A percentile compares a stretch with the other conserved stretches of the same genome.
Conservation (phyloP, 2,888 invertebrate genomes). For the Junonia oenone region DNA sequence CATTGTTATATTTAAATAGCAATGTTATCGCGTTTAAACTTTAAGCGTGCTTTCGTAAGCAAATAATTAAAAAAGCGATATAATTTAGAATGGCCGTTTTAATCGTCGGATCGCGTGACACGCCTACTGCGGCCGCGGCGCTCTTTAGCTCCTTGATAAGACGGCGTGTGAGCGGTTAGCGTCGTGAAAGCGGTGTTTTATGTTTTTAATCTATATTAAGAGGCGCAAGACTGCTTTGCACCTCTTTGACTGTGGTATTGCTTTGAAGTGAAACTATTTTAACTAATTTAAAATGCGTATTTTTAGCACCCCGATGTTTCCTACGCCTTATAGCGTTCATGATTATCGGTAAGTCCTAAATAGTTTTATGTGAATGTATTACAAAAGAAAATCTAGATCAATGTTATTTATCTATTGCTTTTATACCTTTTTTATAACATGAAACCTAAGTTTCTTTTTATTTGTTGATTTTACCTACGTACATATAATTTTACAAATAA, state of each 20-base stretch:
- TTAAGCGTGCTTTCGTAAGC: constrained; percentile 29
- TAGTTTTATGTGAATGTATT: too few relatives aligned
- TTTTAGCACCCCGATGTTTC: too few relatives aligned
- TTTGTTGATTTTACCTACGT: too few relatives aligned
- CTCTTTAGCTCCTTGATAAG: constrained; percentile 51
- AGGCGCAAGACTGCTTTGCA: constrained; percentile 44
- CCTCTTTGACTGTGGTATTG: constrained; percentile 39
- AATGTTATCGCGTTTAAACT: constrained; percentile 22
- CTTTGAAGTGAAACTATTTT: too few relatives aligned
- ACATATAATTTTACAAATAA: too few relatives aligned
- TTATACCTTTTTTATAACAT: too few relatives aligned
- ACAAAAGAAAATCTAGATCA: too few relatives aligned
- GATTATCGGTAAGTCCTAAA: too few relatives aligned
- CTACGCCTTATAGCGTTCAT: too few relatives aligned
- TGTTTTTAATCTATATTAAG: constrained; percentile 62
- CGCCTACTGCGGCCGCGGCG: constrained; percentile 39
- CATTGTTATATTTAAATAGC: constrained; percentile 10
- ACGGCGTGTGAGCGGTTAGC: constrained; percentile 45
- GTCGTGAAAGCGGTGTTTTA: constrained; percentile 54
- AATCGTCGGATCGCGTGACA: constrained; percentile 66
- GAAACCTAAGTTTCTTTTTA: too few relatives aligned
- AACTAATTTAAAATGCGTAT: too few relatives aligned
- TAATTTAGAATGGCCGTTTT: constrained; percentile 42
- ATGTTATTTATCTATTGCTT: too few relatives aligned
- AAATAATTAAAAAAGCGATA: constrained; percentile 53